Evolutionary conservation across 2,888 invertebrate genomes (phyloP), one percentile per base, ranked within the genome.

Genomic region (Caenorhabditis virilis): DNA sequence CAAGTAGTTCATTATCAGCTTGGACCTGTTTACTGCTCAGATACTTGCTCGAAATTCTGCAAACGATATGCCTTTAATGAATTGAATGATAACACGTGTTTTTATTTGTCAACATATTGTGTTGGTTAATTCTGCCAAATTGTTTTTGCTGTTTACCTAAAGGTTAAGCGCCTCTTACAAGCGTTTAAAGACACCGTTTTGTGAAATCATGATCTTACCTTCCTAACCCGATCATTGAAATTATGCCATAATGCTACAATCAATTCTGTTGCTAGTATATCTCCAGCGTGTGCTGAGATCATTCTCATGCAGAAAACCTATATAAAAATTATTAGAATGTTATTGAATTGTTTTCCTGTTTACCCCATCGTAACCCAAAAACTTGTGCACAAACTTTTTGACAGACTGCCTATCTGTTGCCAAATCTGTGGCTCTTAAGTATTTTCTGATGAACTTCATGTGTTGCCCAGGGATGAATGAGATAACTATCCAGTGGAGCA

Each of bases 341-440:
- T 35, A 15, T 3, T 18, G 2, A n/a, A 16, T 4, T 15, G 2
- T 5, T 2, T 16, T 16, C 16, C 15, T n/a, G 39, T 65, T 42
- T 50, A 74, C 73, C 48, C 73, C 73, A 62, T 83, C 83, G 51
- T 74, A 79, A 46, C 83, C 83, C 35, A 83, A 77, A 60, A 82
- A 83, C 55, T 83, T 83, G 73, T 83, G 82, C 45, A 83, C 82
- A 67, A 83, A 83, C 67, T 83, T 83, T 65, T 82, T 82, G 50
- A 83, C 80, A 38, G 83, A 83, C 67, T 82, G 82, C 36, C 83
- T 70, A 61, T 83, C 83, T 11, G 83, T 83, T 26, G 83, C 82
- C 45, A 83, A 68, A 63, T 83, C 83, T 23, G 83, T 83, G 25
- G 83, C 83, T 53, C 83, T 72, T 30, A 83, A 72, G 54, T 83